These are phyloP conservation scores for Lithosia quadra DNA, from an alignment of 2,888 invertebrate genomes.

Conservation along the genomic window DNA sequence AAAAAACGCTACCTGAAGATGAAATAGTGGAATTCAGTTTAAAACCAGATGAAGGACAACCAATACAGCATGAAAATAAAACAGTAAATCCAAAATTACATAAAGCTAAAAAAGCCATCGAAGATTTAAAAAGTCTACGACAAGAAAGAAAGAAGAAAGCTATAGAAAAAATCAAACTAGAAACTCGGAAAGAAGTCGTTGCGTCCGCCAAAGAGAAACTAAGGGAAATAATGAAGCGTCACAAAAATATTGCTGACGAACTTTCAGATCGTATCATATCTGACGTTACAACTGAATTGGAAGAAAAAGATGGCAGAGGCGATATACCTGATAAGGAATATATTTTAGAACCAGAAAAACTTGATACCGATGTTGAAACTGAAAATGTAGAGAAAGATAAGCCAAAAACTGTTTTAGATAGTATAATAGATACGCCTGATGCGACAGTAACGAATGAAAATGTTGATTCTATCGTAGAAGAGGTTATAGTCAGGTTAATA, in stretches of 20 bases:
- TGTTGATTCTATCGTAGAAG: slow-evolving; percentile 81
- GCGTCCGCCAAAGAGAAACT: slow-evolving; percentile 84
- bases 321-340: slow-evolving; percentile 70
- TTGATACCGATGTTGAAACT: slow-evolving; percentile 25
- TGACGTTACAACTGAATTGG: slow-evolving; percentile 47
- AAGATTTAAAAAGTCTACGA: slow-evolving; percentile 69
- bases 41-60: slow-evolving; percentile 24
- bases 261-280: slow-evolving; percentile 64
- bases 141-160: slow-evolving; percentile 78
- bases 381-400: slow-evolving; percentile 34
- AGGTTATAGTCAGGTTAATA: slow-evolving; percentile 78
- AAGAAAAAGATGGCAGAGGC: slow-evolving; percentile 65
- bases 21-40: slow-evolving; percentile 20
- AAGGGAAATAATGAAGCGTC: slow-evolving; percentile 82
- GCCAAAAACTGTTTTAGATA: slow-evolving; percentile 35
- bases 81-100: slow-evolving; percentile 43
- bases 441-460: slow-evolving; percentile 67
- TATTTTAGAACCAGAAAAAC: slow-evolving; percentile 33
- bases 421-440: slow-evolving; percentile 44
- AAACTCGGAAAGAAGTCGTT: slow-evolving; percentile 80
- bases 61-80: slow-evolving; percentile 34
- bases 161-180: slow-evolving; percentile 80
- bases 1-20: slow-evolving; percentile 21
- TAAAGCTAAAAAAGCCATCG: slow-evolving; percentile 68
- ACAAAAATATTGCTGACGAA: slow-evolving; percentile 78